Evolutionary conservation across 1,140 invertebrate genomes (phyloP), one percentile per base, ranked within the genome.

Genomic region (Drosophila kanapiae): DNA sequence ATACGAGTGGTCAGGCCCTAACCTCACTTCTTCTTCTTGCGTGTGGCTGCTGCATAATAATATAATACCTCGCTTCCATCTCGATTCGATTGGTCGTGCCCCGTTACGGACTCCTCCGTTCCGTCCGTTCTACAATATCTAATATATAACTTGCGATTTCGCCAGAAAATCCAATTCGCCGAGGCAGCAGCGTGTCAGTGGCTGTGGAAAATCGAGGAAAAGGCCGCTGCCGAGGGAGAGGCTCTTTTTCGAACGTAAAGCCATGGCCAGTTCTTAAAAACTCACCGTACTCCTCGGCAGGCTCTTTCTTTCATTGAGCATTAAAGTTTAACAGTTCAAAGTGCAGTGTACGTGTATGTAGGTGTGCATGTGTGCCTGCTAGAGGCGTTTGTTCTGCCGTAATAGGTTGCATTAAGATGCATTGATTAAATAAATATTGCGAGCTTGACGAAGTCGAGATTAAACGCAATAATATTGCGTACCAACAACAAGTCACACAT

Each of bases 41-140:
- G 65, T 58, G 65, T 72, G 69, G 69, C 72, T 77, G 76, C 76
- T 78, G 76, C 76, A 78, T 78, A 78, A 78, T 79, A 78, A 79
- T 79, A 63, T 67, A 79, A 63, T 72, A 61, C 48, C 69, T 71
- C 62, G 53, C 62, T 67, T 62, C 67, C n/a, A 78, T 79, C 70
- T 33, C 64, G 23, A 79, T 78, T 78, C 64, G 35, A 79, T 78
- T 78, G 78, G 75, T 64, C 65, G 75, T 70, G 63, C 56, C 56
- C 68, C 42, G 57, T 43, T 35, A 69, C 33, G 33, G 23, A 38
- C 35, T 69, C 43, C 43, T 56, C 42, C 33, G 64, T 61, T 75
- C 37, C 18, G n/a, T 29, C 33, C 33, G 53, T 10, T 38, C 33
- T 27, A 9, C 13, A 38, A 23, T 10, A 56, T 38, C 35, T 38